Evolutionary conservation across 2,888 invertebrate genomes (phyloP), one percentile per base, ranked within the genome.

Genomic region (Epinotia brunnichana): DNA sequence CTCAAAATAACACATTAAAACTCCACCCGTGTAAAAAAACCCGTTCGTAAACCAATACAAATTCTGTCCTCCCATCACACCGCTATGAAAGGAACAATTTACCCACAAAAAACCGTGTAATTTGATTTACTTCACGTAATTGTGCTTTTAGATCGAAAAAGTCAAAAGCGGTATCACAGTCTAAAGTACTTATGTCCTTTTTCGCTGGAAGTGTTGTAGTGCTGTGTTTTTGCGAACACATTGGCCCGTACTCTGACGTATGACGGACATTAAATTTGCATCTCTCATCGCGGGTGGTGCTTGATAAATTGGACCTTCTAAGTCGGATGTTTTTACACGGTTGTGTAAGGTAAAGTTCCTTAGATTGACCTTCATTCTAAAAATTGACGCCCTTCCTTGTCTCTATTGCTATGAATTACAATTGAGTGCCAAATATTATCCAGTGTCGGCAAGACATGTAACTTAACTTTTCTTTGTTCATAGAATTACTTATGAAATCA

Each of bases 241-340:
- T 74, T 73, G 78, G 75, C 66, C 35, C 70, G 63, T 29, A 48
- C 48, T 62, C 73, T 80, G 82, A 82, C 79, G 74, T 76, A 82
- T 81, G 80, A 78, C 64, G 76, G 76, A 74, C 77, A 77, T 78
- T 76, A 78, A 76, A 81, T 82, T 82, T 82, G 77, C 82, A 82
- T 81, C 73, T 69, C 74, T 74, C 76, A 66, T 78, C 78, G 59
- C 51, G 73, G 63, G 59, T 17, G 57, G 73, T 73, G 56, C 57
- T 39, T 68, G 68, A 79, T 69, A 70, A 75, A 72, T 75, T 39
- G 67, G 75, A 75, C 77, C 64, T 73, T 75, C 71, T 70, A 76
- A 74, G 59, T 62, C 17, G 73, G 69, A 63, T 51, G 62, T 54
- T 15, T 2, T 76, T 69, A 76, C 72, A 77, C 75, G 48, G 75